Evolutionary conservation across 2,888 invertebrate species (phyloP), one percentile per base, ranked within the genome.

Genomic region (Pterostichus niger): DNA sequence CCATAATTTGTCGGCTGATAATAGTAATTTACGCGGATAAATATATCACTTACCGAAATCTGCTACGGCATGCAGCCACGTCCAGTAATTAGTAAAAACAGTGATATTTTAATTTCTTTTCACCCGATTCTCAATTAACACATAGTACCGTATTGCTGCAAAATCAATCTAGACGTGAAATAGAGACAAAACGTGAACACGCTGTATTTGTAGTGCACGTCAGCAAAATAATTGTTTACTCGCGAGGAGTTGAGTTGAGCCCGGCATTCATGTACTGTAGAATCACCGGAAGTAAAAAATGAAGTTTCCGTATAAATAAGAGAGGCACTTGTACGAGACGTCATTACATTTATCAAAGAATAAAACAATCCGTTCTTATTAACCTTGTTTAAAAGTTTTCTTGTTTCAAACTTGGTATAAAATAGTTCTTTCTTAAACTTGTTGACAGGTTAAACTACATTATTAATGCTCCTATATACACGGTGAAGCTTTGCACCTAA

Each of bases 291-390:
- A 52, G 13, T 52, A 54, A 76, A 52, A 76, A 76, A 76, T 76
- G 35, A 56, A 52, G 52, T 76, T 56, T 1, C 13, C 40, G 10
- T 54, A 52, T 54, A 76, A 76, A 76, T 76, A 76, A 76, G 56
- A 35, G 76, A 76, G 35, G 54, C 56, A 76, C 76, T 76, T 71
- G 17, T 71, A 10, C 9, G 44, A 71, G 68, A 44, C 61, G 61
- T 78, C 61, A 78, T 78, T 78, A 78, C 78, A 78, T 78, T 78
- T 78, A 78, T 78, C 78, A 78, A 61, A 61, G 78, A 78, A 78
- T 78, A 78, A 78, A 78, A 78, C 78, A 78, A 78, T 78, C 61
- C 78, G 78, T 78, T 78, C 78, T 78, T 78, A 78, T 78, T 78
- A 78, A 78, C 46, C 78, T 78, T 78, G 56, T 78, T 78, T 59